Percentiles rank a stretch among this genome's conserved stretches.
Evolutionary conservation across 2,113 vertebrate genomes (phyloP).

Genomic region (Nicator chloris): DNA sequence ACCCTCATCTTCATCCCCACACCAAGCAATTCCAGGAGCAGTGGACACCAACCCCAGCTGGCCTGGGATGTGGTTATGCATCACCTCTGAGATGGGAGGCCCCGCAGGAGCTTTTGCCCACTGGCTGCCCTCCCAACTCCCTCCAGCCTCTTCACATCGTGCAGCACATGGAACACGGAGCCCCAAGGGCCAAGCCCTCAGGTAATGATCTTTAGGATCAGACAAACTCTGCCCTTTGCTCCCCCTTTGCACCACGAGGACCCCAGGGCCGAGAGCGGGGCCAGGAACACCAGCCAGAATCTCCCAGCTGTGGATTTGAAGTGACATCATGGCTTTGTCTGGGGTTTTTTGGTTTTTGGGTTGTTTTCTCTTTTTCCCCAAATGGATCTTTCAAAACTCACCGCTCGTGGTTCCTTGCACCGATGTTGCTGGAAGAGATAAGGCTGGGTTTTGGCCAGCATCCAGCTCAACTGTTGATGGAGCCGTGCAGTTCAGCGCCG

Average conservation of each 20-base stretch:
- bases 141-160: not conserved
- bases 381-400: not conserved
- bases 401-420: slow-evolving; percentile 14
- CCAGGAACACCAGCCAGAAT: not conserved
- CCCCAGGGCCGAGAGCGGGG: rapidly evolving
- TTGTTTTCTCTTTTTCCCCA: not conserved
- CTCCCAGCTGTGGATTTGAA: rapidly evolving
- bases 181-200: not conserved
- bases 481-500: not conserved
- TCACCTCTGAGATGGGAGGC: not conserved
- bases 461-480: not conserved
- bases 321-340: not conserved
- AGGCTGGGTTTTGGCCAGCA: not conserved
- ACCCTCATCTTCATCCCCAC: not conserved
- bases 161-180: not conserved
- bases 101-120: not conserved
- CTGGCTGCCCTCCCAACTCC: not conserved
- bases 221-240: not conserved
- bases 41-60: not conserved
- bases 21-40: not conserved
- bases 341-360: not conserved
- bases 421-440: not conserved
- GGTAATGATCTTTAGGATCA: not conserved
- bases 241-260: not conserved
- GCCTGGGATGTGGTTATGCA: not conserved